phyloP scores from a whole-genome alignment of 53 echinoderm and acorn worm genomes.

The Mesocentrotus franciscanus region DNA sequence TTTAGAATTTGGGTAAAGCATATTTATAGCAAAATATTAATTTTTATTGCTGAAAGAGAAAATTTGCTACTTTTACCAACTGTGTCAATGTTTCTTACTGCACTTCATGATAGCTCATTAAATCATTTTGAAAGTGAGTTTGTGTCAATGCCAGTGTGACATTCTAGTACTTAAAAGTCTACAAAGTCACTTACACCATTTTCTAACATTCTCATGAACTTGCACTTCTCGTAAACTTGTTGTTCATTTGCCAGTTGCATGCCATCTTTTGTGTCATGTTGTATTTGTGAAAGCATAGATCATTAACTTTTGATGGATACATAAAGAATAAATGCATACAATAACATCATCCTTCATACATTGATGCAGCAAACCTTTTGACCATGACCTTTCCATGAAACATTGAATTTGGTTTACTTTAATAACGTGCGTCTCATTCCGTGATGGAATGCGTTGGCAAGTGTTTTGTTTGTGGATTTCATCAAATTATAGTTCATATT shows the following conservation, averaged over 20 bases:
- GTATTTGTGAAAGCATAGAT: not conserved
- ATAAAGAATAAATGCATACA: not conserved
- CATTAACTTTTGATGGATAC: not conserved
- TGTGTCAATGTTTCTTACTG: no score
- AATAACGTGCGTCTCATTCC: not conserved
- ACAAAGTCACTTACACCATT: no score
- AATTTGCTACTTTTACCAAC: no score
- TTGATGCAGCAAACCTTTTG: not conserved
- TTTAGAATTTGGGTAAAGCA: no score
- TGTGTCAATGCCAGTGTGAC: no score
- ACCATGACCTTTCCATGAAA: not conserved
- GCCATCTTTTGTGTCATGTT: not conserved
- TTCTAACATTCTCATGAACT: not conserved
- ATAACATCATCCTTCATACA: not conserved
- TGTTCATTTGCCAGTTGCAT: not conserved
- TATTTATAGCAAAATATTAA: no score
- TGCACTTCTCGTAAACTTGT: not conserved
- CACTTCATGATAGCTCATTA: no score
- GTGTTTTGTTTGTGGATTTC: constrained; percentile 5
- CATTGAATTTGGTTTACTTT: not conserved
- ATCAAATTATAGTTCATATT: not conserved
- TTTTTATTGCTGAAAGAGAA: no score
- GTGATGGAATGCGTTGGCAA: constrained; percentile 29
- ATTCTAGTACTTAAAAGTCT: no score
- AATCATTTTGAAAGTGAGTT: no score